These are phyloP conservation scores for Toxonevra muliebris DNA, from an alignment of 2,888 invertebrate species.

Conservation along the genomic window DNA sequence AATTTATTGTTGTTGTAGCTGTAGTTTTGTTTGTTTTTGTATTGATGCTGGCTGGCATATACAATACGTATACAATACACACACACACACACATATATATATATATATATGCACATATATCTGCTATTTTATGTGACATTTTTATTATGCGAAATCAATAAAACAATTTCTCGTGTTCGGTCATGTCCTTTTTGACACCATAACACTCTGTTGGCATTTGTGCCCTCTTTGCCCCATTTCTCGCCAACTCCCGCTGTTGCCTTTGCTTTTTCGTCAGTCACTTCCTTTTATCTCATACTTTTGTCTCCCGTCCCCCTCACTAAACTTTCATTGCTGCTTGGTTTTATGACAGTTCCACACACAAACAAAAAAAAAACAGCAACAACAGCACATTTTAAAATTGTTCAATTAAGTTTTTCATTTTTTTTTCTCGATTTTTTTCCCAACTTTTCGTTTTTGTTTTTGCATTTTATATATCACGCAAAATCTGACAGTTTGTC, in stretches of 20 bases:
- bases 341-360: neutral
- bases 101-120: neutral
- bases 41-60: constrained; percentile 32
- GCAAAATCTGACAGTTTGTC: constrained; percentile 29
- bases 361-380: neutral
- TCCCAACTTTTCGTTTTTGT: neutral
- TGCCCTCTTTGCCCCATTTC: neutral
- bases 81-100: neutral
- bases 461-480: neutral
- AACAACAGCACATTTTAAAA: neutral
- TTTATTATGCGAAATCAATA: constrained; percentile 61
- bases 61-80: neutral
- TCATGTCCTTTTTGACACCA: constrained; percentile 60
- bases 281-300: no score
- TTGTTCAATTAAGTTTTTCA: constrained; percentile 6
- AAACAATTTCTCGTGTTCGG: constrained; percentile 51
- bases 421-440: neutral
- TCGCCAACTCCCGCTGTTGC: neutral
- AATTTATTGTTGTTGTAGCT: constrained; percentile 62
- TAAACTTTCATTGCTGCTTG: neutral
- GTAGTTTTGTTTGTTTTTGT: constrained; percentile 32
- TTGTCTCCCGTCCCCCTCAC: no score
- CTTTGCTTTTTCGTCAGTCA: neutral
- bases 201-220: constrained; percentile 16
- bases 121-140: constrained; percentile 48